Evolutionary conservation across 2,797 vertebrate species (phyloP), one percentile per base, ranked within the genome.

Genomic region (Myoxocephalus aenaeus): DNA sequence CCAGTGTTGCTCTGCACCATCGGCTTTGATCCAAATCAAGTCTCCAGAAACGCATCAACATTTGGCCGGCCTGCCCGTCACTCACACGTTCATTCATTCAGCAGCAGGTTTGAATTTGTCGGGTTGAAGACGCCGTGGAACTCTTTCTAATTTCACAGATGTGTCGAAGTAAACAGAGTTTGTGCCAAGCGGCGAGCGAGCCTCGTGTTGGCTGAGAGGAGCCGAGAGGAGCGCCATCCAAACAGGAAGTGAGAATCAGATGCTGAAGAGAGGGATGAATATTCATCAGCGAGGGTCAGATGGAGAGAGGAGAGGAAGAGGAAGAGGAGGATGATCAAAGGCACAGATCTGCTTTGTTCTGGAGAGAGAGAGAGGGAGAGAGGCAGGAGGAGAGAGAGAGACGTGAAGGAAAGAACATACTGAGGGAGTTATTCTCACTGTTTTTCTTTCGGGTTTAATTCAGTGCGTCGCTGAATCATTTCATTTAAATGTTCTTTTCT

Each of bases 261-360:
- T 32, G 72, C 87, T 69, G 84, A 75, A 51, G 65, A 80, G 73
- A 57, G 50, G 46, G 64, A 87, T 91, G 92, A 92, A 92, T 92
- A 92, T 92, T 92, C 84, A 92, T 92, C 77, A 92, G 79, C 0
- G 20, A 70, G 75, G 90, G 85, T 87, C 89, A 89, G 83, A 77
- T 13, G 14, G 66, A 79, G 80, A 75, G 83, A 89, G 83, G 71
- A 70, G 86, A 87, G 78, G 81, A 44, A 20, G 51, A 25, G 50
- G 20, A 87, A 84, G 80, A 86, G 74, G 86, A 65, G 32, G 65
- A 86, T 68, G 88, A 92, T 92, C 89, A 92, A 92, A 92, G 87
- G 79, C 57, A 27, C 46, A 59, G 61, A 79, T 79, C 70, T 63
- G 78, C 88, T 92, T 91, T 92, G 90, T 90, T 92, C 82, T 86